These are phyloP conservation scores for Ichneumoninae sp. DNA, from an alignment of 2,888 invertebrate genomes.

Conservation along the genomic window DNA sequence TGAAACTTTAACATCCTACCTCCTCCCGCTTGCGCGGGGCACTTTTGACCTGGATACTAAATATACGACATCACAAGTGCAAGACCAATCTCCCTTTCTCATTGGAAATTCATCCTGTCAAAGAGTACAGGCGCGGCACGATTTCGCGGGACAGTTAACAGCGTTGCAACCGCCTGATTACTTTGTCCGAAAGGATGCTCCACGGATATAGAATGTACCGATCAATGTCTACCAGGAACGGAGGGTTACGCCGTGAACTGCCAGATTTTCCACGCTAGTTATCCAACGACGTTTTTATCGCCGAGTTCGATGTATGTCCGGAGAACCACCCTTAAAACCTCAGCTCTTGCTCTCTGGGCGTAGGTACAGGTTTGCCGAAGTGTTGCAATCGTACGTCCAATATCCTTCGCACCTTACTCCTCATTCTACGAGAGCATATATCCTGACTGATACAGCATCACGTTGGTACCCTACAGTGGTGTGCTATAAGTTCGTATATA, in stretches of 20 bases:
- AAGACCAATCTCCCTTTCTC: neutral
- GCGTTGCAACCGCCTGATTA: neutral
- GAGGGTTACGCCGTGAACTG: neutral
- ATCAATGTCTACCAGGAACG: neutral
- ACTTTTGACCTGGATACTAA: slow-evolving; percentile 22
- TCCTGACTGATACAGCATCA: neutral
- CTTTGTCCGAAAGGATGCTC: neutral
- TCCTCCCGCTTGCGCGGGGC: neutral
- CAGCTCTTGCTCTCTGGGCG: neutral
- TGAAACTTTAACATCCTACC: slow-evolving; percentile 31
- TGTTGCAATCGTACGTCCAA: neutral
- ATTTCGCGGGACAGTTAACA: neutral
- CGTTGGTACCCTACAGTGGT: neutral
- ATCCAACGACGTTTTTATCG: neutral
- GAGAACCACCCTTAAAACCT: neutral
- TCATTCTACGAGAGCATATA: neutral
- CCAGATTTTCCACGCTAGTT: neutral
- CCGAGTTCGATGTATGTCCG: neutral
- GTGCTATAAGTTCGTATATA: neutral
- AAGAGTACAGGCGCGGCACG: neutral
- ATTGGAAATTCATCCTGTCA: neutral
- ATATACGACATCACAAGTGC: slow-evolving; percentile 20
- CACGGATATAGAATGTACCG: neutral
- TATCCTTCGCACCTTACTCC: neutral
- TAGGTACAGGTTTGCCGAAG: neutral